Conservation (phyloP, 2,888 invertebrate species). For the Drosophila anomelani region DNA sequence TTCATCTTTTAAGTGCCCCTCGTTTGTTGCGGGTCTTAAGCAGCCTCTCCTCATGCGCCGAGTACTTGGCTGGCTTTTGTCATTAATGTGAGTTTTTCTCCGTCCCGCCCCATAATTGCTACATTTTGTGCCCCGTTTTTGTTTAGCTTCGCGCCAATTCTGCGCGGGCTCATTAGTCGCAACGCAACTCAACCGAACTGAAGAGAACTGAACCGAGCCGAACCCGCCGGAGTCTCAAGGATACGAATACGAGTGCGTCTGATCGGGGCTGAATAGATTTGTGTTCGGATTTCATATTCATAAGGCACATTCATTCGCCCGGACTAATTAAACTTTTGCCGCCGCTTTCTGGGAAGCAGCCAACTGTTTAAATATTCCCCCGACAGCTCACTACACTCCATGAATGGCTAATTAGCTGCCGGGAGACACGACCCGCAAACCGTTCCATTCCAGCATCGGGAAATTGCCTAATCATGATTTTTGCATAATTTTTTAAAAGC, state of each 20-base stretch:
- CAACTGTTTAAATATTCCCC: slow-evolving; percentile 46
- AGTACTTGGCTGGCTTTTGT: slow-evolving; percentile 53
- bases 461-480: slow-evolving; percentile 74
- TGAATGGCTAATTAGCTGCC: slow-evolving; percentile 69
- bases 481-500: slow-evolving; percentile 66
- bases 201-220: slow-evolving; percentile 4
- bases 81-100: slow-evolving; percentile 54
- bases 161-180: slow-evolving; percentile 43
- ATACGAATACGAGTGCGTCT: slow-evolving; percentile 29
- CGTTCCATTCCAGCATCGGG: slow-evolving; percentile 20
- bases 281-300: slow-evolving; percentile 45
- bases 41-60: slow-evolving; percentile 45
- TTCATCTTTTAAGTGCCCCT: slow-evolving; percentile 74
- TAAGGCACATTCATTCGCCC: slow-evolving; percentile 37
- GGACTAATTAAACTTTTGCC: slow-evolving; percentile 47
- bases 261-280: slow-evolving; percentile 45
- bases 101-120: slow-evolving; percentile 62
- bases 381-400: slow-evolving; percentile 33
- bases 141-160: slow-evolving; percentile 23
- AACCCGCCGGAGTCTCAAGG: slow-evolving; percentile 28
- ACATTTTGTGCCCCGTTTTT: slow-evolving; percentile 54
- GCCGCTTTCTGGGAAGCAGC: slow-evolving; percentile 36
- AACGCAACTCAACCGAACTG: slow-evolving; percentile 21
- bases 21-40: slow-evolving; percentile 62
- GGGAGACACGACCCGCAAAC: slow-evolving; percentile 31